Base-by-base conservation (phyloP, 2,797 vertebrate species). In the Meda fulgida region DNA sequence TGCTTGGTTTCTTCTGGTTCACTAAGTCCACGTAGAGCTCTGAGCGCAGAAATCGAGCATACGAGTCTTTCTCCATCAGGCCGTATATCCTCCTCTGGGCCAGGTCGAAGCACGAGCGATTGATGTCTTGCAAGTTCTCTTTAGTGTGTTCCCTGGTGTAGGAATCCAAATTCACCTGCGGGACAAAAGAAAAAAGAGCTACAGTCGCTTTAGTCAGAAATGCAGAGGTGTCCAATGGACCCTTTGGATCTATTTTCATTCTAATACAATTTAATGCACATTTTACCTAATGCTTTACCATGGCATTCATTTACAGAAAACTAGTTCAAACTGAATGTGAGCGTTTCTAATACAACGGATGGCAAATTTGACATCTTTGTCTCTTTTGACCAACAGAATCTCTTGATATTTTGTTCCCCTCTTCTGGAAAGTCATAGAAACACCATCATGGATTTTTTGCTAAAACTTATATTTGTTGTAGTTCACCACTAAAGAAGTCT, bases 41-140 rank as follows among this genome's bases (percentile, higher is more conserved):
- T 3, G 98, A 99, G 92, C 98, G 97, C 81, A 99, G 96, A 93
- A 99, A 99, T 82, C 98, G 97, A 3, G 98, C 97, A 84, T 99
- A 99, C 0, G 98, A 98, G 96, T 99, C 98, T 92, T 98, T 99
- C 93, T 99, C 98, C 98, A 99, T 99, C 83, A 99, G 96, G 86
- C 97, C 97, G 0, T 96, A 98, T 95, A 99, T 99, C 92, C 98
- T 96, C 91, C 97, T 94, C 94, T 99, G 98, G 0, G 98, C 98
- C 3, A 98, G 94, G 89, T 99, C 97, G 0, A 99, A 99, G 94
- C 97, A 97, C 93, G 96, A 95, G 82, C 96, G 96, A 0, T 95
- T 97, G 92, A 97, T 95, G 81, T 95, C 97, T 95, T 98, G 97
- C 90, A 99, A 93, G 96, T 98, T 99, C 91, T 97, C 97, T 94